phyloP scores from a whole-genome alignment of 23 tunicate genomes.

The Trididemnum clinides region DNA sequence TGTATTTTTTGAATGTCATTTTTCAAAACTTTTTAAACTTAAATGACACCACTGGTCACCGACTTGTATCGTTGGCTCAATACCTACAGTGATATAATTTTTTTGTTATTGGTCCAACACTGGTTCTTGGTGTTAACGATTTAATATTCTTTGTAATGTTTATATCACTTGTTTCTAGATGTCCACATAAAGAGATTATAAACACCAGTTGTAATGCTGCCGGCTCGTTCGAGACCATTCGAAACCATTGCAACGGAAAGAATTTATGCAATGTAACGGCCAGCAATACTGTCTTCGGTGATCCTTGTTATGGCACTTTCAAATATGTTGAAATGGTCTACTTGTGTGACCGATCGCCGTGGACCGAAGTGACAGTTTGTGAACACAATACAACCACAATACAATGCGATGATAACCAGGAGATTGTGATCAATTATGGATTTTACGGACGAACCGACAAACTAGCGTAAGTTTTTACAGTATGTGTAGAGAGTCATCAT shows the following conservation, averaged over 20 bases:
- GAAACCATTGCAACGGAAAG: constrained; percentile 14
- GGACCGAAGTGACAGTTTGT: constrained; percentile 3
- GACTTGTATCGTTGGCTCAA: too few relatives aligned
- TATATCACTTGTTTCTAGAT: too few relatives aligned
- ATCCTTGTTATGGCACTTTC: constrained; percentile 37
- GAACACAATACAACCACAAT: neutral
- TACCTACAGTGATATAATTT: too few relatives aligned
- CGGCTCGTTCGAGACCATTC: neutral
- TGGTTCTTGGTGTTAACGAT: too few relatives aligned
- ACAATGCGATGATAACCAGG: neutral
- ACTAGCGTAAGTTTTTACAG: too few relatives aligned
- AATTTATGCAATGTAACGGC: constrained; percentile 16
- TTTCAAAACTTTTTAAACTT: too few relatives aligned
- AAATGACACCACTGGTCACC: too few relatives aligned
- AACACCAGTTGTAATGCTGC: constrained; percentile 7
- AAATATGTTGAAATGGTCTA: constrained; percentile 20
- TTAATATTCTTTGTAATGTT: too few relatives aligned
- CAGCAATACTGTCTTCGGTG: constrained; percentile 29
- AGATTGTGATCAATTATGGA: neutral
- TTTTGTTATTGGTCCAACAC: too few relatives aligned
- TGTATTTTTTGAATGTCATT: too few relatives aligned
- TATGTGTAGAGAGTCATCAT: too few relatives aligned
- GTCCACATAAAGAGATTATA: neutral
- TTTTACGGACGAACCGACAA: constrained; percentile 16
- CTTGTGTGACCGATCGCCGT: neutral